Base-by-base conservation (phyloP, 2,797 vertebrate genomes). In the Hoplostethus mediterraneus region DNA sequence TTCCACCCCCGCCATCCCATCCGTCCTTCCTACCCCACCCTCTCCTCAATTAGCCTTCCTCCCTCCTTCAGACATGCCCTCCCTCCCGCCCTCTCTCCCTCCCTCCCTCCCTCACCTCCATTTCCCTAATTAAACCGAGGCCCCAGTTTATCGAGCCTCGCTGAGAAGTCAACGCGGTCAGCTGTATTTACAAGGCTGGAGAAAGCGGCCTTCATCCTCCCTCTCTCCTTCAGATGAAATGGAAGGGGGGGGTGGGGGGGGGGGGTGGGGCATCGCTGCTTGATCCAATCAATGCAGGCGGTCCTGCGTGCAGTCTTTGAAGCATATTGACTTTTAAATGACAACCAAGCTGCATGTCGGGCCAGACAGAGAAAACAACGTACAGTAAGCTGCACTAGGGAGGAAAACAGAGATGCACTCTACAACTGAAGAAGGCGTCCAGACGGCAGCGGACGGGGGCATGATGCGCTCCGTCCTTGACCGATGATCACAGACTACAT, bases 81-180 rank as follows among this genome's bases (percentile, higher is more conserved):
- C 73, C 71, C 71, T 25, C 42, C 63, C 59, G 58, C 73, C 71
- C 71, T 25, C 42, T 62, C 82, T 78, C 72, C 67, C 4, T 13
- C 17, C 12, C 33, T 12, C 38, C 38, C 28, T 38, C 38, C 40
- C 48, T 51, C 44, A 25, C 30, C 51, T 91, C 87, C 87, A 94
- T 90, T 93, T 83, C 69, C 71, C 74, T 93, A 89, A 92, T 93
- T 92, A 90, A 92, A 89, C 55, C 56, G 53, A 80, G 36, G 36
- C 48, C 36, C 5, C 13, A n/a, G 54, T 33, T 16, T 21, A 31
- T 49, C 16, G 28, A 52, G 36, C 6, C 45, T 4, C 36, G 2
- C 49, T 1, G 68, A 2, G 59, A 54, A 82, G 69, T 77, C 78
- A 67, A 71, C 36, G 14, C 1, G 0, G 62, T 77, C 76, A 58